These are phyloP conservation scores for Menura novaehollandiae DNA, from an alignment of 2,113 vertebrate species.

Conservation along the genomic window DNA sequence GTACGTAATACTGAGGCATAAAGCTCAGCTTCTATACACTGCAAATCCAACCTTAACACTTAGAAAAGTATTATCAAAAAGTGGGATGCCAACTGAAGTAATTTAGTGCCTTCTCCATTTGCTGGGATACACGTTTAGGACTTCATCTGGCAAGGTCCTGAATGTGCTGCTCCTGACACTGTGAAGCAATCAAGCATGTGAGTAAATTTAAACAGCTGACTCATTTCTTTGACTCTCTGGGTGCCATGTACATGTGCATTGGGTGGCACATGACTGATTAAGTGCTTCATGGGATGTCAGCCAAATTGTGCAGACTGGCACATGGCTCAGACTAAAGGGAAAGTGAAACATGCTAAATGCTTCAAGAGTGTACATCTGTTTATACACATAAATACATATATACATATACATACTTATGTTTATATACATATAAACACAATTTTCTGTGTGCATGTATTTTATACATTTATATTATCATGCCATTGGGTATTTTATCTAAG, in stretches of 20 bases:
- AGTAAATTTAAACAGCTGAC: not conserved
- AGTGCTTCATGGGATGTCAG: not conserved
- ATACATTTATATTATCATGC: not conserved
- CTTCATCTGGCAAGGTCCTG: not conserved
- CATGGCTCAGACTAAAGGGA: not conserved
- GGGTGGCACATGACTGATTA: not conserved
- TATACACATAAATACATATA: not conserved
- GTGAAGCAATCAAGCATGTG: not conserved
- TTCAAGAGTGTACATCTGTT: not conserved
- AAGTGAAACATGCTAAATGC: not conserved
- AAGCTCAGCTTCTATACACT: not conserved
- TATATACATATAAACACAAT: not conserved
- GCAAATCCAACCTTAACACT: not conserved
- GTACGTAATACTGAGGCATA: not conserved
- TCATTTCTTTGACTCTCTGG: not conserved
- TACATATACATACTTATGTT: not conserved
- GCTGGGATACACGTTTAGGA: not conserved
- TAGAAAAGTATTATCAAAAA: not conserved
- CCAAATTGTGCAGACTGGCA: not conserved
- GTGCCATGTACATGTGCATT: accelerated
- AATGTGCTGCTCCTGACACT: not conserved
- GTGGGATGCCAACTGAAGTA: not conserved
- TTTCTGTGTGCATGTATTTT: not conserved
- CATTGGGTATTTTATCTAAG: not conserved
- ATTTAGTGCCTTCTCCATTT: not conserved